A percentile compares a stretch with the other conserved stretches of the same genome.
Evolutionary conservation across 2,797 vertebrate species (phyloP).

Genomic region (Crenichthys baileyi): DNA sequence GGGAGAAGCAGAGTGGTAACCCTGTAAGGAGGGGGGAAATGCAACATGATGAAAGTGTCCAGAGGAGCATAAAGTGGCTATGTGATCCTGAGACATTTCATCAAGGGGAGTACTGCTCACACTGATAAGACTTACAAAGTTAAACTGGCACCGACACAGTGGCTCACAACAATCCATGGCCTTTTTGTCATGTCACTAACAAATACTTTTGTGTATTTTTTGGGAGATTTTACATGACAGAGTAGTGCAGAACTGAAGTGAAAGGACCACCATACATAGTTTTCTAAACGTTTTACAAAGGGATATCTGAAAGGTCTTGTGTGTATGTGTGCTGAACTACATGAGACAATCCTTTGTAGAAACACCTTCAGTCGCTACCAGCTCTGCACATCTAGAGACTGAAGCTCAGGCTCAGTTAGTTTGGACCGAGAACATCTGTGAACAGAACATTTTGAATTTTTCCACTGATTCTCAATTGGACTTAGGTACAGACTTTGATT

Average conservation of each 20-base stretch:
- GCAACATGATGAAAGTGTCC: conserved; percentile 46
- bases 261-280: not conserved
- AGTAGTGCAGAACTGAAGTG: not conserved
- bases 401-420: too few relatives aligned
- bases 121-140: conserved; percentile 48
- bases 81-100: conserved; percentile 66
- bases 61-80: conserved; percentile 62
- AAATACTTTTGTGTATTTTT: not conserved
- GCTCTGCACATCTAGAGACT: too few relatives aligned
- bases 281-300: not conserved
- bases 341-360: not conserved
- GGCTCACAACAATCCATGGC: too few relatives aligned
- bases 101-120: conserved; percentile 73
- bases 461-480: too few relatives aligned
- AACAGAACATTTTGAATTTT: too few relatives aligned
- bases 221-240: not conserved
- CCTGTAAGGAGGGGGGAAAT: conserved; percentile 43
- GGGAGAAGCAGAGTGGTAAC: conserved; percentile 63
- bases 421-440: too few relatives aligned
- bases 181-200: not conserved
- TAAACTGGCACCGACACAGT: too few relatives aligned
- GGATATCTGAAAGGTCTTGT: not conserved
- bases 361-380: too few relatives aligned
- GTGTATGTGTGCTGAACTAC: not conserved
- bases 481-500: too few relatives aligned